Evolutionary conservation across 2,113 vertebrate species (phyloP).

Genomic region (Nycticorax nycticorax): DNA sequence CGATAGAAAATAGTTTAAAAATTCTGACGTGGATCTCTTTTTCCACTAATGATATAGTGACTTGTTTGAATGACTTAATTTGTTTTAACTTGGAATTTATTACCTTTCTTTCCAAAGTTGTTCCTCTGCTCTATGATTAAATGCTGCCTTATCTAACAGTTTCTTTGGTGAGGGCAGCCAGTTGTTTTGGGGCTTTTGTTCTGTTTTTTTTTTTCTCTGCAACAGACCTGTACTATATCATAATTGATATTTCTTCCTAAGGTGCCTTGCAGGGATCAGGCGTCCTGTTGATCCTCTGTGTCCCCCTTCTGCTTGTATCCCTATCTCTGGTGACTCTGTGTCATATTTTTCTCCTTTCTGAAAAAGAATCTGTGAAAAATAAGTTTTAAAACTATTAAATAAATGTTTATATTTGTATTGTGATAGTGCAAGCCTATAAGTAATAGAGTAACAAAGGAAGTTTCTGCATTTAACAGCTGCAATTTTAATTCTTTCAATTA

Average conservation of each 20-base stretch:
- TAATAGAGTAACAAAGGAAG: neutral
- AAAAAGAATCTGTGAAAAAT: neutral
- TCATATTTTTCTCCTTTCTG: neutral
- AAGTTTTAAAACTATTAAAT: neutral
- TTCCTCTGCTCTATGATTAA: neutral
- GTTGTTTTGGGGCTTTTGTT: neutral
- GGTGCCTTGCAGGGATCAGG: neutral
- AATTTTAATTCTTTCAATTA: neutral
- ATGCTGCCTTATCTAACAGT: neutral
- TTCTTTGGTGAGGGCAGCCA: neutral
- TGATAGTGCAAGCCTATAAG: neutral
- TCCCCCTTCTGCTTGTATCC: neutral
- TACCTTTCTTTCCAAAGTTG: neutral
- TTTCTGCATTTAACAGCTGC: neutral
- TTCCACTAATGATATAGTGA: neutral
- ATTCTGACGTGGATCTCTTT: neutral
- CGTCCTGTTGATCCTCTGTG: neutral
- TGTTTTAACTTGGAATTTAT: neutral
- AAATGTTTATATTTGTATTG: neutral
- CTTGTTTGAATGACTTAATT: neutral
- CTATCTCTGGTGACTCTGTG: neutral
- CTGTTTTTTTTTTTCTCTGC: neutral
- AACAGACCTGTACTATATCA: rapidly evolving
- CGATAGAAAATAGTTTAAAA: neutral
- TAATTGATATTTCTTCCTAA: neutral